Conservation (phyloP, 2,888 invertebrate species). For the Pseudococcus jackbeardsleyi region DNA sequence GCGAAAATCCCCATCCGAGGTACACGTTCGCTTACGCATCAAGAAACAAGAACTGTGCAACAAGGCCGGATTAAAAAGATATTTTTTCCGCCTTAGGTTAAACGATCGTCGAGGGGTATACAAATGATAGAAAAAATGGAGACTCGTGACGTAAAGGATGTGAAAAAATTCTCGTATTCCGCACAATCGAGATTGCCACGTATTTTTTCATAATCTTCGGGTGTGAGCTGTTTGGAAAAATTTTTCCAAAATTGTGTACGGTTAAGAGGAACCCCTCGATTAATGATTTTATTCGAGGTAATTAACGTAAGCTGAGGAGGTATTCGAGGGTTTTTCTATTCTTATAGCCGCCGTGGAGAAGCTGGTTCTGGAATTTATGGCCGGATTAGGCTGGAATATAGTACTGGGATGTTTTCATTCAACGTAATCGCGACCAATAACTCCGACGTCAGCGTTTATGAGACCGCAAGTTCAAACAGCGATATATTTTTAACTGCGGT, state of each 20-base stretch:
- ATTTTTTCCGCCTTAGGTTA: background rate
- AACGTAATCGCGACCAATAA: background rate
- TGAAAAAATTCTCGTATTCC: background rate
- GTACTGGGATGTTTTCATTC: background rate
- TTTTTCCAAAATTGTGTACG: background rate
- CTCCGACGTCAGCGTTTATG: conserved; percentile 1
- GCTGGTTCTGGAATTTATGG: background rate
- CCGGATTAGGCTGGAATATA: background rate
- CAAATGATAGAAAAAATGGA: background rate
- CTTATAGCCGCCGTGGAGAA: background rate
- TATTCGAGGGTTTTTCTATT: background rate
- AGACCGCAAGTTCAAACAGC: background rate
- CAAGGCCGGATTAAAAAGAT: background rate
- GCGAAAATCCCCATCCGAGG: background rate
- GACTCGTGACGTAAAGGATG: background rate
- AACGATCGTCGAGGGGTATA: background rate
- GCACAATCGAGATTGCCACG: background rate
- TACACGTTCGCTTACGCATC: background rate
- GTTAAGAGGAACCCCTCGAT: background rate
- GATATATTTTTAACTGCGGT: background rate
- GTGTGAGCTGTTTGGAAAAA: background rate
- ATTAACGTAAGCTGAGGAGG: background rate
- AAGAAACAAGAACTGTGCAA: background rate
- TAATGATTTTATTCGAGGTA: conserved; percentile 1
- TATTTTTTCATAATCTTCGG: background rate